Evolutionary conservation across 2,113 vertebrate genomes (phyloP), one percentile per base, ranked within the genome.

Genomic region (Tragelaphus scriptus): DNA sequence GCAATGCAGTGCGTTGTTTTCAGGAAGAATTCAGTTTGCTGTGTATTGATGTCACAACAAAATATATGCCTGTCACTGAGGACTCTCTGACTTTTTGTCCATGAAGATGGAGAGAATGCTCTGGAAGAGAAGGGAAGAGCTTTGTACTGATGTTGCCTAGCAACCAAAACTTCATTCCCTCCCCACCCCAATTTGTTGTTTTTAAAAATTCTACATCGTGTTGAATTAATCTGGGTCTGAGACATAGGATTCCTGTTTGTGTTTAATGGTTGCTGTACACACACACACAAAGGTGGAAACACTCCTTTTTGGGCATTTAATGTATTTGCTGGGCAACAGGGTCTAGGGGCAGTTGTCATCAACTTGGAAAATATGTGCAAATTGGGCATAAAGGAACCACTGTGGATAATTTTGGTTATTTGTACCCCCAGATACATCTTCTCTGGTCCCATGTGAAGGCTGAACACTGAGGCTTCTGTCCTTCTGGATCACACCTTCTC

Each of bases 101-200:
- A 59, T 51, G 95, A 97, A 98, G 98, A 90, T 0, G 0, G 96
- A 94, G 96, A 96, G 97, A 98, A 98, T 89, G 88, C 95, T 96
- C 96, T 98, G 40, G 87, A 98, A 97, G 94, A 97, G 94, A 98
- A 98, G 96, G 96, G 80, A 98, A 97, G 98, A 98, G 98, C 96
- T 98, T 28, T 1, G 51, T 94, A 85, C 96, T 81, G 77, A 96
- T 71, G 98, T 99, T 99, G 98, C 99, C 93, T 99, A 98, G 98
- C 98, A 99, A 99, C 99, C 65, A 90, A 94, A 98, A 98, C 93
- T 96, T 98, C 97, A 96, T 96, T 96, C 94, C 98, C 79, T 97
- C 65, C 14, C 4, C 26, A 19, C 15, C 8, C 6, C 91, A 97
- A 88, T 97, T 94, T 85, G 14, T 97, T 97, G 94, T 97, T 98